Base-by-base conservation (phyloP, 2,888 invertebrate genomes). In the Conomelus anceps region DNA sequence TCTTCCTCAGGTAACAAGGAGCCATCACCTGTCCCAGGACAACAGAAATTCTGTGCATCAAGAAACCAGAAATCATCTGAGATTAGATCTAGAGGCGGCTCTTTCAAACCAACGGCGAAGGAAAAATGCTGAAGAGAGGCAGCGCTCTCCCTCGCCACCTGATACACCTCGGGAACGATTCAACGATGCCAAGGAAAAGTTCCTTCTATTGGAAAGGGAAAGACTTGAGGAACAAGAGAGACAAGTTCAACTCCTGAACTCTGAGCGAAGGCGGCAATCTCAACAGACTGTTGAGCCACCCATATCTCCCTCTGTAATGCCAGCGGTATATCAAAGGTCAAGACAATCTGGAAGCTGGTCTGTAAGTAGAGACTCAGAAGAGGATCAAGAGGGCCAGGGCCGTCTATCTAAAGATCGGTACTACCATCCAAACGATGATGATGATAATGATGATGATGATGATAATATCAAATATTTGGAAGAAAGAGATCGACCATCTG, bases 171-270 rank as follows among this genome's bases (percentile, higher is more conserved):
- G 93, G 92, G 90, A 92, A 91, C 90, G 92, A 90, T 85, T 97
- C 93, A 96, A 97, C 92, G 97, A 97, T 92, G 97, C 97, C 86
- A 97, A 97, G 93, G 97, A 97, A 92, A 97, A 97, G 93, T 97
- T 97, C 92, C 95, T 96, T 93, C 95, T 96, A 91, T 94, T 97
- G 93, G 97, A 97, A 92, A 94, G 96, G 90, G 96, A 96, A 92
- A 94, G 95, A 89, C 94, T 95, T 91, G 95, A 95, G 91, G 94
- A 94, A 91, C 95, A 95, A 92, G 92, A 94, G 86, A 94, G 90
- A 29, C 89, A 89, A 26, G 90, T 89, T 29, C 84, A 94, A 91
- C 94, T 94, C 91, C 26, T 85, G 26, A 89, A 90, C 41, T 88
- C 63, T 85, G 91, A 90, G 87, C 89, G 89, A 41, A 89, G 89